A percentile compares a stretch with the other conserved stretches of the same genome.
Conservation (phyloP, 2,113 vertebrate species). For the Brachirus orientalis region DNA sequence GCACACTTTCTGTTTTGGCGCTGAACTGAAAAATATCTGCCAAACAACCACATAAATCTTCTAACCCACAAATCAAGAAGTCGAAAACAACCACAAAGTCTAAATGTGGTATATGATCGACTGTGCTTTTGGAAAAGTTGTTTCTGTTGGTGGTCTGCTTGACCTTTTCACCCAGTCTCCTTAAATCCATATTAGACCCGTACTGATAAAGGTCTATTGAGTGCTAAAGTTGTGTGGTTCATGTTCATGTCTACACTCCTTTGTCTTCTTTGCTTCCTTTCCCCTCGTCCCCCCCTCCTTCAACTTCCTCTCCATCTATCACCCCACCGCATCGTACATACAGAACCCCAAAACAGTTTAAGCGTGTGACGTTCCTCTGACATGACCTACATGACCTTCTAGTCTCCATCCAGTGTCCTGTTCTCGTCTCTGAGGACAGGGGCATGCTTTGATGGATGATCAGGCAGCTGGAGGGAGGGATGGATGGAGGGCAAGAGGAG, state of each 20-base stretch:
- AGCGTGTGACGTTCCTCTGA: constrained; percentile 56
- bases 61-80: constrained; percentile 5
- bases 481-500: constrained; percentile 42
- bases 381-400: constrained; percentile 63
- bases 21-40: too few species aligned
- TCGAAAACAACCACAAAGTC: constrained; percentile 18
- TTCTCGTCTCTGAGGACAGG: constrained; percentile 78
- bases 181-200: constrained; percentile 25
- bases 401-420: constrained; percentile 70
- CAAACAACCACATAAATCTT: constrained; percentile 6
- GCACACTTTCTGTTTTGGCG: too few species aligned
- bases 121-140: constrained; percentile 33
- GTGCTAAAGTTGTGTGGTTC: too few species aligned
- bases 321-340: constrained; percentile 29
- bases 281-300: not conserved
- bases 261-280: constrained; percentile 52
- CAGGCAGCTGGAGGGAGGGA: constrained; percentile 71
- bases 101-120: not conserved
- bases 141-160: constrained; percentile 50
- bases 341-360: constrained; percentile 54
- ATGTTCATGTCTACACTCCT: constrained; percentile 34
- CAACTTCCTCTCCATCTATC: constrained; percentile 45
- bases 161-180: constrained; percentile 48
- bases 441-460: constrained; percentile 74
- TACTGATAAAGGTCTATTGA: constrained; percentile 49